Base-by-base conservation (phyloP, 2,888 invertebrate species). In the Drosophila macrospina region DNA sequence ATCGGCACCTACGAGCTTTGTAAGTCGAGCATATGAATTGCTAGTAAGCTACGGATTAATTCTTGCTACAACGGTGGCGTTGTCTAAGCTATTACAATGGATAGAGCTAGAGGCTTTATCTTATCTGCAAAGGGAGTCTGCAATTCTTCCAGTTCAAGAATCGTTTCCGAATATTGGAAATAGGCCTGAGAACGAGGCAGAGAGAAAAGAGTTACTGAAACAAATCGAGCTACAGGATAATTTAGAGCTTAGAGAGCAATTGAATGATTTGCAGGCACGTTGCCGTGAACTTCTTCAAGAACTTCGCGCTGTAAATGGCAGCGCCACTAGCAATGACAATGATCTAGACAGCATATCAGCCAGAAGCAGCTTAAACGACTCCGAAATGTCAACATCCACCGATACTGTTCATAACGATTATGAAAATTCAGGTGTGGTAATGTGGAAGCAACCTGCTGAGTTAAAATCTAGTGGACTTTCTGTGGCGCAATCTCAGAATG, bases 231-330 rank as follows among this genome's bases (percentile, higher is more conserved):
- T 34, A 7, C 37, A 59, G 6, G 45, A 73, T 2, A 73, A 59
- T 13, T n/a, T 26, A 0, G 59, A 69, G 2, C 50, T 84, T 0
- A 70, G 26, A 8, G 63, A 63, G 26, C 70, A 80, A 34, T 51
- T 86, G 8, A 52, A 56, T 28, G 48, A 50, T 6, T 65, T 85
- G 36, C 69, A 76, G 50, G 11, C 24, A 0, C 85, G 73, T 41
- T 78, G 67, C 15, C 34, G 45, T 5, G 62, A 74, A 6, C 37
- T 78, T 10, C 45, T 76, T 3, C 54, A 66, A 5, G 85, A 82
- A n/a, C 44, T 85, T n/a, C 62, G 56, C 5, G 10, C 36, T 11
- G 57, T 36, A n/a, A 52, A 65, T 5, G 59, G 45, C 13, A 65
- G 44, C 20, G 24, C 24, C 6, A 15, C 0, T 1, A 48, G 48